Conservation (phyloP, 2,797 vertebrate species). For the Glyptemys insculpta region DNA sequence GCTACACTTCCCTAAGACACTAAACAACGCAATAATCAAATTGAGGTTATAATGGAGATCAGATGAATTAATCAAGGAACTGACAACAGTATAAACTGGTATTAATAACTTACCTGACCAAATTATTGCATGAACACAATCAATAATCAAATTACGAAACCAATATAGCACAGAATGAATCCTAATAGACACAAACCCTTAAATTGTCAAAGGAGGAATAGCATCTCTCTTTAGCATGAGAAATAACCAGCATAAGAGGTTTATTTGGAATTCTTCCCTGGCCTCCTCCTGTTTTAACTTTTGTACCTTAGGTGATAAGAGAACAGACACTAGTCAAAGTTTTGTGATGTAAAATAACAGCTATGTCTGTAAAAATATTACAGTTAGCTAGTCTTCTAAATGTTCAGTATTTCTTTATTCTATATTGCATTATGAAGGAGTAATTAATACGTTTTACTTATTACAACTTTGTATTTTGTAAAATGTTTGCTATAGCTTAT, state of each 20-base stretch:
- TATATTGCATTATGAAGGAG: neutral
- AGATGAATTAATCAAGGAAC: neutral
- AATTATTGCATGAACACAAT: too few species aligned
- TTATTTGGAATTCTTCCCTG: conserved; percentile 66
- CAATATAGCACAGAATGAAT: too few species aligned
- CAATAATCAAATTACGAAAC: too few species aligned
- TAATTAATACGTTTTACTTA: neutral
- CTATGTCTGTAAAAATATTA: neutral
- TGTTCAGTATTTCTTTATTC: neutral
- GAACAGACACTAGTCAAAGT: conserved; percentile 49
- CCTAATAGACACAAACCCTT: too few species aligned
- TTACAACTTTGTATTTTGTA: neutral
- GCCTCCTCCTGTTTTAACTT: conserved; percentile 69
- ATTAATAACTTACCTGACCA: neutral
- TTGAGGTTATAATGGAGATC: neutral
- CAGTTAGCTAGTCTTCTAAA: neutral
- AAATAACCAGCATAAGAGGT: conserved; percentile 57
- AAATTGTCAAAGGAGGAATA: too few species aligned
- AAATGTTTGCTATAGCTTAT: neutral
- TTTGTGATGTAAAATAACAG: conserved; percentile 6
- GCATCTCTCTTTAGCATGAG: neutral
- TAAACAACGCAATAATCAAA: neutral
- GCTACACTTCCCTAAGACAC: neutral
- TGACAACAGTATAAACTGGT: neutral
- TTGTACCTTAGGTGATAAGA: conserved; percentile 48